Percentiles rank a stretch among this genome's conserved stretches.
phyloP scores from a whole-genome alignment of 2,113 vertebrate species.

The Gavialis gangeticus region DNA sequence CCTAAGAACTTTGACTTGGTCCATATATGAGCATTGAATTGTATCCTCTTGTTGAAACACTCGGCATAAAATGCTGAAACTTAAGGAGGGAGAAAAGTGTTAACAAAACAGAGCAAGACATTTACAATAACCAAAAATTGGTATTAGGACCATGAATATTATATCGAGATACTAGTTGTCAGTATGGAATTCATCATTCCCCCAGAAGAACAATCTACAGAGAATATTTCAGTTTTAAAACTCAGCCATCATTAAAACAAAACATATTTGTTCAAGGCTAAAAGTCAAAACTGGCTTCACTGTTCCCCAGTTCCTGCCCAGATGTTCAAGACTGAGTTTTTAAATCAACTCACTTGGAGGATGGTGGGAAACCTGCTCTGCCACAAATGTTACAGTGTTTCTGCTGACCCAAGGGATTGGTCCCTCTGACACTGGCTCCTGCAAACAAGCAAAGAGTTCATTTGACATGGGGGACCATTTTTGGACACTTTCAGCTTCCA shows the following conservation, averaged over 20 bases:
- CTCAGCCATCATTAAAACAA: neutral
- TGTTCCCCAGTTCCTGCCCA: neutral
- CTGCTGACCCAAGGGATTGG: constrained; percentile 91
- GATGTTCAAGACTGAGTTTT: neutral
- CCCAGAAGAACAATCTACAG: neutral
- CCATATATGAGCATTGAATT: constrained; percentile 99
- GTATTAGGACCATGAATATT: neutral
- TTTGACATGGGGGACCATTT: neutral
- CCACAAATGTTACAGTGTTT: constrained; percentile 93
- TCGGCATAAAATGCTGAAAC: constrained; percentile 99
- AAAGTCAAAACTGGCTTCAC: neutral
- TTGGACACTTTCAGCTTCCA: neutral
- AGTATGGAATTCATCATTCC: neutral
- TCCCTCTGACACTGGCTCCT: constrained; percentile 94
- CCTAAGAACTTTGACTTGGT: constrained; percentile 99
- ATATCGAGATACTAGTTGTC: neutral
- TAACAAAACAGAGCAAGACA: constrained; percentile 4
- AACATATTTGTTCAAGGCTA: neutral
- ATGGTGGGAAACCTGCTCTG: constrained; percentile 99
- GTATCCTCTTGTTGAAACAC: constrained; percentile 95
- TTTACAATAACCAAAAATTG: neutral
- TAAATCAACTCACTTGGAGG: constrained; percentile 92
- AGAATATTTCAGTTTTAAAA: neutral
- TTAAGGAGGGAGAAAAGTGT: constrained; percentile 62
- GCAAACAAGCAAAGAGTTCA: constrained; percentile 15